These are phyloP conservation scores for Mesitornis unicolor DNA, from an alignment of 2,113 vertebrate species.

Conservation along the genomic window DNA sequence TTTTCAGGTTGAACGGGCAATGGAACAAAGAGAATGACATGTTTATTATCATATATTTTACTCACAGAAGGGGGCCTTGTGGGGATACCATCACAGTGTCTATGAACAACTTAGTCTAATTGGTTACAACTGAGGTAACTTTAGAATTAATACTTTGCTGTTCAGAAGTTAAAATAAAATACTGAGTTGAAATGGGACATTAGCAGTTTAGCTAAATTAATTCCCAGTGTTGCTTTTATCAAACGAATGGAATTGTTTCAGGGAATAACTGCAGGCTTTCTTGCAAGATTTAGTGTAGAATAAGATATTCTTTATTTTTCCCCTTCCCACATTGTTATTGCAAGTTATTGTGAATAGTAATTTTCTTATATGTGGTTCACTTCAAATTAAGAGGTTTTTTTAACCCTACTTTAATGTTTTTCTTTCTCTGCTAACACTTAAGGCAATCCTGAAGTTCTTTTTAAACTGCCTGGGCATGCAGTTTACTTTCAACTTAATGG, in stretches of 20 bases:
- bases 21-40: neutral
- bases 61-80: neutral
- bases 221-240: neutral
- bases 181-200: neutral
- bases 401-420: neutral
- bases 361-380: neutral
- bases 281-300: neutral
- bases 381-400: neutral
- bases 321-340: fast-evolving
- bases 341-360: neutral
- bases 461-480: neutral
- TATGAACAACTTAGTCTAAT: neutral
- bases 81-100: neutral
- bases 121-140: neutral
- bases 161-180: neutral
- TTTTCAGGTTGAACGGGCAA: neutral
- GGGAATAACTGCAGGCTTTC: neutral
- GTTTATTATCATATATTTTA: neutral
- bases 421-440: neutral
- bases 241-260: neutral
- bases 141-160: neutral
- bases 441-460: neutral
- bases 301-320: neutral
- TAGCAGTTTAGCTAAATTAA: neutral
- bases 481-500: neutral